These are phyloP conservation scores for Haliaeetus leucogaster DNA, from an alignment of 2,113 vertebrate species.

Conservation along the genomic window DNA sequence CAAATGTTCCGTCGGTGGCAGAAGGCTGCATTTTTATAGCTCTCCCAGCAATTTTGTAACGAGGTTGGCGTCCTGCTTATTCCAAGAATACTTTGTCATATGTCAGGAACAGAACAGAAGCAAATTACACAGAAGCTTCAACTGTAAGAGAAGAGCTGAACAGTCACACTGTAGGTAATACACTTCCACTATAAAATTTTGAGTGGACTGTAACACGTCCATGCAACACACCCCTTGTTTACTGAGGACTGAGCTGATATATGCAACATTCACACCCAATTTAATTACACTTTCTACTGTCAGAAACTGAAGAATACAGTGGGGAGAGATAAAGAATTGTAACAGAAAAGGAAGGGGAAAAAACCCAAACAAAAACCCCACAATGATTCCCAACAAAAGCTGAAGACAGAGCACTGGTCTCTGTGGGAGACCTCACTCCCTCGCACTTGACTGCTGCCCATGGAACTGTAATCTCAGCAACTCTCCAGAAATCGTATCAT, in stretches of 20 bases:
- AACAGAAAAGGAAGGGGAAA: background rate
- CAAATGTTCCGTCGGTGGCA: background rate
- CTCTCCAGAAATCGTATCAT: background rate
- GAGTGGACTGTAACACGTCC: background rate
- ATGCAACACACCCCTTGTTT: background rate
- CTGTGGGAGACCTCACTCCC: background rate
- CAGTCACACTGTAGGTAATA: background rate
- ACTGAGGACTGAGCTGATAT: background rate
- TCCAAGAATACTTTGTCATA: background rate
- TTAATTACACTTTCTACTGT: background rate
- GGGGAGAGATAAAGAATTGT: background rate
- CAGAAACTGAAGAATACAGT: accelerated
- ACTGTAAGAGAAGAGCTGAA: background rate
- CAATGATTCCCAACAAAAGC: background rate
- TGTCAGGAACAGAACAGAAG: background rate
- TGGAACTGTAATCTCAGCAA: background rate
- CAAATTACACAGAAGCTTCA: background rate
- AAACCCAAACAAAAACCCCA: background rate
- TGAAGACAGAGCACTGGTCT: background rate
- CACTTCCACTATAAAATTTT: background rate
- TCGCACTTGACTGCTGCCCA: too few relatives aligned
- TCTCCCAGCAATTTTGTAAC: background rate
- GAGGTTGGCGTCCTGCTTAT: background rate
- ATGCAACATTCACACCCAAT: background rate
- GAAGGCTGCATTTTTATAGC: background rate